Evolutionary conservation across 2,113 vertebrate genomes (phyloP).

Genomic region (Sminthopsis crassicaudata): DNA sequence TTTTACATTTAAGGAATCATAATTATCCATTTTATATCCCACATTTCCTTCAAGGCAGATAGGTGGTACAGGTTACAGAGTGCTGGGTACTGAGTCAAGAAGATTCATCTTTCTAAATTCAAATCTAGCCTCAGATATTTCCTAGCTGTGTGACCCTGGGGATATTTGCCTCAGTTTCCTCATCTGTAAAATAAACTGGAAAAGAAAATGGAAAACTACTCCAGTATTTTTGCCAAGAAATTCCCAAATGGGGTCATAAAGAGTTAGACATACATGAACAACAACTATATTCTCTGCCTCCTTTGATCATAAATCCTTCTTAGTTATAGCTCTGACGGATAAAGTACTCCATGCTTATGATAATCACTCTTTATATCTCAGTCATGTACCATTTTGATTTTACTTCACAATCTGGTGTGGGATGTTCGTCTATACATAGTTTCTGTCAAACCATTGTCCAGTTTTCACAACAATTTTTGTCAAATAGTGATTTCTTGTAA

Average conservation of each 20-base stretch:
- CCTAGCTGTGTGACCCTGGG: neutral
- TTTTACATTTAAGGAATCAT: neutral
- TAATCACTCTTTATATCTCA: neutral
- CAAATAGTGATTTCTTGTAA: neutral
- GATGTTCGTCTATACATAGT: neutral
- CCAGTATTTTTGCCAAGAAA: neutral
- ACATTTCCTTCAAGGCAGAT: neutral
- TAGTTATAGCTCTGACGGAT: neutral
- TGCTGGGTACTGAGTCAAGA: neutral
- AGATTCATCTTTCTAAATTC: neutral
- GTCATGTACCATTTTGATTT: neutral
- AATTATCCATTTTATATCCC: neutral
- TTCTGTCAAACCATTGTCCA: neutral
- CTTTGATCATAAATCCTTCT: neutral
- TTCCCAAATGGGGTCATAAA: neutral
- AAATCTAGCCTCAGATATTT: neutral
- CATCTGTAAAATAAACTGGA: slow-evolving; percentile 11
- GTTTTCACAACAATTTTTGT: neutral
- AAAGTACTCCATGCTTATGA: neutral
- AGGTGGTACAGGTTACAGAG: neutral
- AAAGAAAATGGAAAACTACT: neutral
- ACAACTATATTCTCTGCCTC: neutral
- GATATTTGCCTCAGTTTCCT: neutral
- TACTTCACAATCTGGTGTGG: neutral
- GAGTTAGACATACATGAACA: neutral